A percentile compares a stretch with the other conserved stretches of the same genome.
Conservation (phyloP, 2,797 vertebrate species). For the Enteromius afrohamiltoni region DNA sequence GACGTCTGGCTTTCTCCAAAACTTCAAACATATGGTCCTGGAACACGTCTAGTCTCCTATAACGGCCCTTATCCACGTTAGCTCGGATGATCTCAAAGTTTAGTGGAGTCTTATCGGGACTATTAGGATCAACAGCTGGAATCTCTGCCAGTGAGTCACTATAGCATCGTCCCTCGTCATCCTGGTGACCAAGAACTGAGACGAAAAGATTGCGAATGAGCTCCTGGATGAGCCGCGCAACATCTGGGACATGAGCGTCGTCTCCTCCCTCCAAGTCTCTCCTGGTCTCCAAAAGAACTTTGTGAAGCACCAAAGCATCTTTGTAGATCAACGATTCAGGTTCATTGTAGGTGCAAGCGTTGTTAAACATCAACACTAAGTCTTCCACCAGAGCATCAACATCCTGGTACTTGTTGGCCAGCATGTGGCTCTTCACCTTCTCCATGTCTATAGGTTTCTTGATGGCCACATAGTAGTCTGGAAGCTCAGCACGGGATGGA, state of each 20-base stretch:
- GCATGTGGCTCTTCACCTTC: slow-evolving; percentile 96
- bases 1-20: slow-evolving; percentile 90
- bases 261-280: slow-evolving; percentile 94
- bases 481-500: slow-evolving; percentile 93
- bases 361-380: slow-evolving; percentile 99
- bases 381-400: slow-evolving; percentile 97
- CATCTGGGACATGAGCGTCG: slow-evolving; percentile 91
- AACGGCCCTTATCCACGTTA: slow-evolving; percentile 91
- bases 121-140: slow-evolving; percentile 86
- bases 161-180: slow-evolving; percentile 97
- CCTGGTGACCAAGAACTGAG: slow-evolving; percentile 96
- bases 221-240: slow-evolving; percentile 94
- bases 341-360: slow-evolving; percentile 97
- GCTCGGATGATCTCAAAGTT: slow-evolving; percentile 94
- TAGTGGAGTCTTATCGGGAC: slow-evolving; percentile 85
- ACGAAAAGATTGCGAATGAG: slow-evolving; percentile 97
- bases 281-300: slow-evolving; percentile 91
- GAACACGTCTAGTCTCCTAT: slow-evolving; percentile 93
- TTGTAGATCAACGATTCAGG: slow-evolving; percentile 98
- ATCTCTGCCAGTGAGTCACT: slow-evolving; percentile 98
- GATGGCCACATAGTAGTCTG: slow-evolving; percentile 97
- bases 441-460: slow-evolving; percentile 98
- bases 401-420: slow-evolving; percentile 98
- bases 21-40: slow-evolving; percentile 99
- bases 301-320: slow-evolving; percentile 93